These are phyloP conservation scores for Empidonax alnorum DNA, from an alignment of 2,113 vertebrate genomes.

Conservation along the genomic window DNA sequence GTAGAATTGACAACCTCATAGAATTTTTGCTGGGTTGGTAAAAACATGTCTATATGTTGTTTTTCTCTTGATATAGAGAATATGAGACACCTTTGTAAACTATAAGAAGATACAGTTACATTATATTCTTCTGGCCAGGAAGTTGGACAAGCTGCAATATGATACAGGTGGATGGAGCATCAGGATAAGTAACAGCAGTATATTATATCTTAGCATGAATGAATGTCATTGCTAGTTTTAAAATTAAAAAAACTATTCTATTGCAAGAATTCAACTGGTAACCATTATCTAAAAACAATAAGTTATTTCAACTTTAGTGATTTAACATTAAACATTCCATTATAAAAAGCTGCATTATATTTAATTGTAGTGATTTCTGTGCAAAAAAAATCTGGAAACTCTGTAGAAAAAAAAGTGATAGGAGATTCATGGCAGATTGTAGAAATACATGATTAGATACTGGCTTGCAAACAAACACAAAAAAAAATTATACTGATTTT, in stretches of 20 bases:
- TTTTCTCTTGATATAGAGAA: not conserved
- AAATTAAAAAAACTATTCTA: not conserved
- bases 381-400: not conserved
- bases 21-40: not conserved
- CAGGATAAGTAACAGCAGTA: not conserved
- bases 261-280: not conserved
- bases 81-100: not conserved
- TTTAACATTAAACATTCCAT: not conserved
- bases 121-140: not conserved
- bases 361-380: not conserved
- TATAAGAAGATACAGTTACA: not conserved
- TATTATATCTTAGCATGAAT: not conserved
- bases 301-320: not conserved
- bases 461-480: not conserved
- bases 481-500: not conserved
- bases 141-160: accelerated
- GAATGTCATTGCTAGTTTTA: not conserved
- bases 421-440: not conserved
- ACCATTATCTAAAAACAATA: not conserved
- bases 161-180: not conserved
- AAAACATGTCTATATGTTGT: accelerated
- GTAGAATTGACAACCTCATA: not conserved
- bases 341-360: not conserved
- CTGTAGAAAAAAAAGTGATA: not conserved
- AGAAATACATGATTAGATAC: not conserved